phyloP scores from a whole-genome alignment of 2,797 vertebrate species.

The Cephalopachus bancanus region DNA sequence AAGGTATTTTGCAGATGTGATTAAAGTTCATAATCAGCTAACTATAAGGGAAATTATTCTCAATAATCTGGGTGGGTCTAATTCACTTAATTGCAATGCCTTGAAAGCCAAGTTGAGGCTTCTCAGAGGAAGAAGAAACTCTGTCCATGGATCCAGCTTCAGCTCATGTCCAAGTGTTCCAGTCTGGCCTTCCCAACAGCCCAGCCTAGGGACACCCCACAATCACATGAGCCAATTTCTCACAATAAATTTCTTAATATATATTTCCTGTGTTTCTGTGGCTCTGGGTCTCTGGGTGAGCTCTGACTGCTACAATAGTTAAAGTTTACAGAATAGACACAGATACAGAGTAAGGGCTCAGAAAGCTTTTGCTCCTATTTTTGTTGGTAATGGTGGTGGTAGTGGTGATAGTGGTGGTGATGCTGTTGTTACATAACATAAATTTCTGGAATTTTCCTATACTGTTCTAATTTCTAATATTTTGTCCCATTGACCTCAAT shows the following conservation, averaged over 20 bases:
- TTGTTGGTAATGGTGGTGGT: neutral
- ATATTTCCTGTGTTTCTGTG: neutral
- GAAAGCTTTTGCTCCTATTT: neutral
- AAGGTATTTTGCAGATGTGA: neutral
- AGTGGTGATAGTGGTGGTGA: neutral
- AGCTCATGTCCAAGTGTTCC: neutral
- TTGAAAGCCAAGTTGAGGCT: neutral
- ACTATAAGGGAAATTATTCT: neutral
- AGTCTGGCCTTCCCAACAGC: neutral
- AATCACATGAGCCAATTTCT: neutral
- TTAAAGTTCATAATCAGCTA: neutral
- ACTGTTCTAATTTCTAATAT: neutral
- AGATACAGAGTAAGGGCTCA: neutral
- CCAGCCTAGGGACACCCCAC: neutral
- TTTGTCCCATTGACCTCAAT: neutral
- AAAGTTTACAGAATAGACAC: neutral
- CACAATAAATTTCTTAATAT: neutral
- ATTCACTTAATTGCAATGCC: neutral
- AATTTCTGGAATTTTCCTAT: conserved; percentile 5
- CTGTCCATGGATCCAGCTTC: neutral
- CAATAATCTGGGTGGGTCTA: neutral
- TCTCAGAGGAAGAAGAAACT: neutral
- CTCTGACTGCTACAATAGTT: neutral
- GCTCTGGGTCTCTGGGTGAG: neutral
- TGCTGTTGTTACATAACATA: neutral